Base-by-base conservation (phyloP, 2,888 invertebrate genomes). In the Cancer borealis region DNA sequence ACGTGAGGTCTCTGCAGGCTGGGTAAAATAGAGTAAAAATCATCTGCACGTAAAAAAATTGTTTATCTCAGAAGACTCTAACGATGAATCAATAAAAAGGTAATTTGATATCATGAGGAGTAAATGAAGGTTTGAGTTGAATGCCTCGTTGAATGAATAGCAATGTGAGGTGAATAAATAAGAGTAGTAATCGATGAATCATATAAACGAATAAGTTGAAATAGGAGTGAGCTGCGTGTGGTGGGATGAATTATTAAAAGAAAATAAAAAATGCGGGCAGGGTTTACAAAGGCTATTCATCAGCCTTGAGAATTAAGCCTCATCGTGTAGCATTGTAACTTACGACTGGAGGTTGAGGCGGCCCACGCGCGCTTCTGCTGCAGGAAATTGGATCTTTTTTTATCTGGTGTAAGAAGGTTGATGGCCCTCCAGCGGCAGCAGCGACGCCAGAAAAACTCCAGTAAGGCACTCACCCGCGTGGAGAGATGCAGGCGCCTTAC, bases 301-400 rank as follows among this genome's bases (percentile, higher is more conserved):
- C 84, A 4, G 39, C 84, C 3, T 84, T 39, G 84, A 39, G 3
- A 84, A 84, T 84, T 84, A 84, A 84, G 12, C 30, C 39, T 10
- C 10, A 39, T 17, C 39, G 30, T 39, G 84, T 84, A n/a, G 73
- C 10, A 26, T 73, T 73, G 54, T 14, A 54, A 17, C n/a, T 6
- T 73, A 4, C n/a, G 66, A 14, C n/a, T 49, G 60, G 21, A 66
- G 60, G 60, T 12, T 66, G 4, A 66, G 60, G 60, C 17, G 66
- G 66, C 66, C 66, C n/a, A 3, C n/a, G n/a, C n/a, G 14, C 66
- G n/a, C 66, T 21, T 73, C 66, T 73, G 8, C 21, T 73, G 26
- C 73, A 73, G 73, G 73, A 73, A 73, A 73, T 73, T 73, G 73
- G 73, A 73, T 73, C n/a, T 73, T 73, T 73, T 73, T 73, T 26